Evolutionary conservation across 2,113 vertebrate genomes (phyloP).

Genomic region (Mustela lutreola): DNA sequence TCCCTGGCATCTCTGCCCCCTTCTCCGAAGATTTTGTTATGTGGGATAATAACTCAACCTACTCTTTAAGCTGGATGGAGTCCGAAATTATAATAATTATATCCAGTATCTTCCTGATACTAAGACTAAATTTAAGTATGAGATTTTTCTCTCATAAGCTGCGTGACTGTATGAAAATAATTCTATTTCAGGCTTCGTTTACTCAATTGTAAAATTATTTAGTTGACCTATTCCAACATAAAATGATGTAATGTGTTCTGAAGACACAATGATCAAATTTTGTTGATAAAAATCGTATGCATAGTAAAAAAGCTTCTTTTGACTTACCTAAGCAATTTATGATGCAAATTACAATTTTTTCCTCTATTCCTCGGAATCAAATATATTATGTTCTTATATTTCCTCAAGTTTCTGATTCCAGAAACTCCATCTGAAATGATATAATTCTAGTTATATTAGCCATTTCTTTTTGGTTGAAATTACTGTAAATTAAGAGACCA

Average conservation of each 20-base stretch:
- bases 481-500: slow-evolving; percentile 50
- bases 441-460: slow-evolving; percentile 52
- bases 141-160: neutral
- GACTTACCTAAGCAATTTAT: neutral
- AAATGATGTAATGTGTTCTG: neutral
- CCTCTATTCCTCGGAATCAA: neutral
- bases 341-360: slow-evolving; percentile 36
- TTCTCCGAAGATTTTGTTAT: neutral
- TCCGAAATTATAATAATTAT: neutral
- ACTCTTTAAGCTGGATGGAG: neutral
- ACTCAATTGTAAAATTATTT: neutral
- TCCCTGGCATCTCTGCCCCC: accelerated
- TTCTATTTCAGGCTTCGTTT: neutral
- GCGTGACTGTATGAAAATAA: neutral
- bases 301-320: neutral
- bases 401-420: neutral
- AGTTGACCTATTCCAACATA: neutral
- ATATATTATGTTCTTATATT: neutral
- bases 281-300: neutral
- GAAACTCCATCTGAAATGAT: slow-evolving; percentile 9
- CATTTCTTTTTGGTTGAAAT: slow-evolving; percentile 51
- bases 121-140: neutral
- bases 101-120: neutral
- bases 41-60: neutral
- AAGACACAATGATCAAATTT: neutral